Percentiles rank a stretch among this genome's conserved stretches.
phyloP scores from a whole-genome alignment of 2,797 vertebrate genomes.

The Anabacerthia variegaticeps region DNA sequence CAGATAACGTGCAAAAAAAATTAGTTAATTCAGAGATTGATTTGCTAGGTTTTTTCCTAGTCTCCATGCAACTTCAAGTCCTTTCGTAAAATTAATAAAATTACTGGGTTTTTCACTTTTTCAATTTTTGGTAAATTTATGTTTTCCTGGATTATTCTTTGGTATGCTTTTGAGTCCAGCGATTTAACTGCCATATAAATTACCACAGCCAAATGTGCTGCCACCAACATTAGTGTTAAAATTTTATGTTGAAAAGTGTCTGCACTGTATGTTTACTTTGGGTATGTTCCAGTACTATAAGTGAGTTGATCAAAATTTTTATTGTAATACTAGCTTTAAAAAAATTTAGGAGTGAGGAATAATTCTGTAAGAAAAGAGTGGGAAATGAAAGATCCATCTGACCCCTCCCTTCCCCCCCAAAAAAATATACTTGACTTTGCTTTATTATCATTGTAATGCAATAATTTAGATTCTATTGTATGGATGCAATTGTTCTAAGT shows the following conservation, averaged over 20 bases:
- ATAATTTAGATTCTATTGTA: background rate
- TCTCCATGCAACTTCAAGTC: background rate
- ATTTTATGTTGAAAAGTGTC: constrained; percentile 3
- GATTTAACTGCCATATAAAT: constrained; percentile 24
- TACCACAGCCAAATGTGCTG: constrained; percentile 11
- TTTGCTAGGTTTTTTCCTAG: background rate
- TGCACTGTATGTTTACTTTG: constrained; percentile 1
- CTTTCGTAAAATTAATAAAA: background rate
- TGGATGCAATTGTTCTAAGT: background rate
- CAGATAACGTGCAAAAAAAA: background rate
- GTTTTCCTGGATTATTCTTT: constrained; percentile 42
- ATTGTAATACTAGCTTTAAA: background rate
- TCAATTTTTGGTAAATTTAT: background rate
- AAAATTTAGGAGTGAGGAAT: background rate
- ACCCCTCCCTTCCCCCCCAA: background rate
- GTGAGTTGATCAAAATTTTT: background rate
- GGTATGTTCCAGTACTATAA: constrained; percentile 5
- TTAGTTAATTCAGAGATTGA: background rate
- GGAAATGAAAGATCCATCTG: background rate
- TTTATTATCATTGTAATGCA: background rate
- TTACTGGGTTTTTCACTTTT: background rate
- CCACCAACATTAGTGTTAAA: constrained; percentile 14
- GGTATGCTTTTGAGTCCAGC: constrained; percentile 16
- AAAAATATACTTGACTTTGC: background rate
- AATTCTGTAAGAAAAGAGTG: background rate